These are phyloP conservation scores for Chlorodrepanis virens DNA, from an alignment of 2,113 vertebrate species.

Conservation along the genomic window DNA sequence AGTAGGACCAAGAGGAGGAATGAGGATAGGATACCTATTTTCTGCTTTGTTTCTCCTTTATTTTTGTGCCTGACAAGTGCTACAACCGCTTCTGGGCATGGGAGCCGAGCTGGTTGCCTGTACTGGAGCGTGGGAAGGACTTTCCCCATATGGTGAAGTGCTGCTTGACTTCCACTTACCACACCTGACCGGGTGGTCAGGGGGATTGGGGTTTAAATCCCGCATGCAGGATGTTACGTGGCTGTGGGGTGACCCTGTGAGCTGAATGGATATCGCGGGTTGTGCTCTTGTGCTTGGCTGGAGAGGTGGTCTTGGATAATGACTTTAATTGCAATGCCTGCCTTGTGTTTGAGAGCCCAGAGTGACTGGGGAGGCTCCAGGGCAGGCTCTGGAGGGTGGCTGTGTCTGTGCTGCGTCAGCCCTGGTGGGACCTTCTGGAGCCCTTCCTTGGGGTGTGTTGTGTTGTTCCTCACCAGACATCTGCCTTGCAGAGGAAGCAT, in stretches of 20 bases:
- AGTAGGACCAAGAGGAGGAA: not conserved
- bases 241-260: not conserved
- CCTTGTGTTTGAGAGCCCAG: not conserved
- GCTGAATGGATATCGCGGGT: rapidly evolving
- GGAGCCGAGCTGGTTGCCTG: not conserved
- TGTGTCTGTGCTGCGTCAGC: not conserved
- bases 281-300: not conserved
- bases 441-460: not conserved
- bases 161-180: not conserved
- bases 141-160: not conserved
- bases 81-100: not conserved
- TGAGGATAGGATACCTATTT: not conserved
- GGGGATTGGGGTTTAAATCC: rapidly evolving
- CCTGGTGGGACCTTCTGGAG: rapidly evolving
- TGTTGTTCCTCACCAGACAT: not conserved
- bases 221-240: not conserved
- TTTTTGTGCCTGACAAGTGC: not conserved
- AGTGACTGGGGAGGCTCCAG: not conserved
- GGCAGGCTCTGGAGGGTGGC: not conserved
- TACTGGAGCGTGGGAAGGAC: not conserved
- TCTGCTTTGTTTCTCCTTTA: not conserved
- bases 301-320: not conserved
- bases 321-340: not conserved
- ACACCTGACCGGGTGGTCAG: not conserved
- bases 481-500: not conserved